Base-by-base conservation (phyloP, 2,797 vertebrate species). In the Enteromius afrohamiltoni region DNA sequence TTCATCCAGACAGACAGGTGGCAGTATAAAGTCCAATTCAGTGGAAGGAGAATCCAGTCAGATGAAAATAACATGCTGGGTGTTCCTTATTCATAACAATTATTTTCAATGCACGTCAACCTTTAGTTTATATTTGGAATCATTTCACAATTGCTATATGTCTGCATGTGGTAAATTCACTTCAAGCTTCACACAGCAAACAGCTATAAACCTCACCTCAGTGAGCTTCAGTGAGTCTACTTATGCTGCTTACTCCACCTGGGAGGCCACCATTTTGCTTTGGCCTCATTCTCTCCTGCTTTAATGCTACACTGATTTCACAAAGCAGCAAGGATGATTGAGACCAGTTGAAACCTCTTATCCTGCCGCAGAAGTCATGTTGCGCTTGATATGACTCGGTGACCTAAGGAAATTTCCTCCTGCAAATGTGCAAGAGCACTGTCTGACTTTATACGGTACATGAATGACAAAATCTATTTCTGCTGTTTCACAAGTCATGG, bases 291-390 rank as follows among this genome's bases (percentile, higher is more conserved):
- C 78, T 68, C 83, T 42, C 49, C 77, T 29, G 55, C 64, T 83
- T 77, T 77, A 80, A 68, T 69, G 69, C 51, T 21, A 77, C 34
- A n/a, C 62, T 64, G 82, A 84, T 80, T 77, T 84, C 82, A 84
- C 81, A 83, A 67, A 40, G 21, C 29, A 11, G 31, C 11, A 26
- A 53, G 65, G 53, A 78, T 80, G 47, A 87, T 64, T 62, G 34
- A 78, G 82, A 80, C 65, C 60, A 77, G 34, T 6, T 21, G 42
- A 86, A 80, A 29, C 31, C 67, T 73, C 83, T 82, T 67, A 82
- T 85, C 51, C 55, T 34, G 53, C 76, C 51, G 31, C 55, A 69
- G 62, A 68, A 80, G 40, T 60, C 53, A 58, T 85, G 82, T 40
- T 81, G 83, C 19, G 70, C 76, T 68, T 74, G 71, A 73, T 80